Evolutionary conservation across 2,113 vertebrate genomes (phyloP).

Genomic region (Cariama cristata): DNA sequence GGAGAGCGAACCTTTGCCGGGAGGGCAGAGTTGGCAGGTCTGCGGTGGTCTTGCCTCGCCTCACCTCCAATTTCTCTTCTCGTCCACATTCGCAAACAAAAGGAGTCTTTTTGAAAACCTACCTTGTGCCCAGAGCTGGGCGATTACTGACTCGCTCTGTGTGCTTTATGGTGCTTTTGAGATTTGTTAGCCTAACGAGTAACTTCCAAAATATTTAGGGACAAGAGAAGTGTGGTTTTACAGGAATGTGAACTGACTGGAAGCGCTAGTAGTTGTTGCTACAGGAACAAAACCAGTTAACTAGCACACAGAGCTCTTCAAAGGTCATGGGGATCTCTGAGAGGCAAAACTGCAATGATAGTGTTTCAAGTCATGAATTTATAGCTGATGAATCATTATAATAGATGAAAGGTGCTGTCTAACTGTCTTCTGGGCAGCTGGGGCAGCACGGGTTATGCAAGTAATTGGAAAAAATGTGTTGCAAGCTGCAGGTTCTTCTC

Average conservation of each 20-base stretch:
- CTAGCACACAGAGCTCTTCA: conserved; percentile 9
- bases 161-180: conserved; percentile 12
- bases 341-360: conserved; percentile 5
- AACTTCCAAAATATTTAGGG: conserved; percentile 43
- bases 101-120: not conserved
- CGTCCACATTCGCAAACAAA: not conserved
- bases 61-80: not conserved
- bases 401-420: conserved; percentile 15
- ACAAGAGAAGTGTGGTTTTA: conserved; percentile 36
- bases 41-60: not conserved
- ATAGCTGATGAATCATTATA: conserved; percentile 35
- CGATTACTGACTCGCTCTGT: conserved; percentile 14
- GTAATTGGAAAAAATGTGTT: not conserved
- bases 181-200: conserved; percentile 37
- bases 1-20: not conserved
- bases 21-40: not conserved
- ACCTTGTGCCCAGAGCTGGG: not conserved
- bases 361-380: not conserved
- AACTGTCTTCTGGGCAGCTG: not conserved
- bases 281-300: conserved; percentile 44
- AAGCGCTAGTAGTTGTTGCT: conserved; percentile 31
- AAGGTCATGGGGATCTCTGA: not conserved
- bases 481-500: not conserved
- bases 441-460: not conserved
- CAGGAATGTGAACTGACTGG: conserved; percentile 53